Conservation (phyloP, 2,113 vertebrate genomes). For the Spea multiplicata region DNA sequence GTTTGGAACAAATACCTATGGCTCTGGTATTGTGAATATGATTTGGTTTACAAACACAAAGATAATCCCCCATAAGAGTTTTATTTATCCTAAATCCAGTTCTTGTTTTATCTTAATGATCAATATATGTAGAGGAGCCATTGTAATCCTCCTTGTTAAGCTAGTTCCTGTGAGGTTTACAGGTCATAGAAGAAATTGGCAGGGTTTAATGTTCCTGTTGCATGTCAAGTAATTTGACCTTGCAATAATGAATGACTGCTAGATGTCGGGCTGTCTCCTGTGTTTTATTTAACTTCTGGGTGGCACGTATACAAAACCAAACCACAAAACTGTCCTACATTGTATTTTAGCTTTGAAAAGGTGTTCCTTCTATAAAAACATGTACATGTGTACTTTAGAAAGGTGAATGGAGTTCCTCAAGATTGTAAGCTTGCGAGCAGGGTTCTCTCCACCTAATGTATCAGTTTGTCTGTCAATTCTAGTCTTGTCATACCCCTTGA, state of each 20-base stretch:
- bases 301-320: slow-evolving; percentile 37
- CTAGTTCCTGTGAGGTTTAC: slow-evolving; percentile 34
- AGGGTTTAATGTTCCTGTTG: slow-evolving; percentile 23
- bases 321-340: slow-evolving; percentile 21
- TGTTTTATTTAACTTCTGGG: slow-evolving; percentile 42
- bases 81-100: not conserved
- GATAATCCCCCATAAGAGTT: not conserved
- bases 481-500: no score
- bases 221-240: slow-evolving; percentile 39
- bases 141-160: slow-evolving; percentile 23
- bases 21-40: not conserved
- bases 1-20: not conserved
- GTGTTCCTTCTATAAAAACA: not conserved
- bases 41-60: slow-evolving; percentile 1
- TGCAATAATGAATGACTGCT: slow-evolving; percentile 38
- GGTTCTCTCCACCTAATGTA: no score
- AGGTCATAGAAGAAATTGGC: slow-evolving; percentile 35
- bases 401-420: not conserved
- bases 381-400: not conserved
- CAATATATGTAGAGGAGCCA: slow-evolving; percentile 23
- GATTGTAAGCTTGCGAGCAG: no score
- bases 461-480: no score
- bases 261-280: slow-evolving; percentile 11
- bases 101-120: slow-evolving; percentile 2
- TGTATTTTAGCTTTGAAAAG: not conserved